phyloP scores from a whole-genome alignment of 2,888 invertebrate genomes.

The Selenia dentaria region DNA sequence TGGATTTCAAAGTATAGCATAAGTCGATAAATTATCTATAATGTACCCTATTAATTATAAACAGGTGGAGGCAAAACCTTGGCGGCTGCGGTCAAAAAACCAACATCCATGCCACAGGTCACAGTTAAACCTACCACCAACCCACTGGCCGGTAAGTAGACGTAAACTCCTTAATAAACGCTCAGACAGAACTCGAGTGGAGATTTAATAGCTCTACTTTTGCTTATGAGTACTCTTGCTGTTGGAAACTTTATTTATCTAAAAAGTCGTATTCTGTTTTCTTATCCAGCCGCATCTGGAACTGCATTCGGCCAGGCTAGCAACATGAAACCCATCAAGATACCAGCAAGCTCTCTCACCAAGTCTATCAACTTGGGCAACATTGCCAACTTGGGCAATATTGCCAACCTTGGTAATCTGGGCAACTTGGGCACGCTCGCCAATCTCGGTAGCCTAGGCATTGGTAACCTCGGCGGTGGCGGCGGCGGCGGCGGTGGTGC shows the following conservation, averaged over 20 bases:
- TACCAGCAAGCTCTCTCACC: slow-evolving; percentile 66
- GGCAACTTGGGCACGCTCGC: slow-evolving; percentile 19
- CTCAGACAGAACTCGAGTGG: too few species aligned
- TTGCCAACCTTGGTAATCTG: slow-evolving; percentile 25
- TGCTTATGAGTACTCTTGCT: too few species aligned
- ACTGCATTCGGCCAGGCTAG: slow-evolving; percentile 71
- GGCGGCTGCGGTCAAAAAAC: slow-evolving; percentile 89
- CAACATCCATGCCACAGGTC: slow-evolving; percentile 60
- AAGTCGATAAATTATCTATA: too few species aligned
- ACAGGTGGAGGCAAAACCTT: slow-evolving; percentile 94
- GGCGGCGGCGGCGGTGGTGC: neutral
- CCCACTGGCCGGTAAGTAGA: slow-evolving; percentile 66
- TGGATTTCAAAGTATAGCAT: too few species aligned
- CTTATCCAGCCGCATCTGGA: slow-evolving; percentile 68
- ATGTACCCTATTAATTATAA: neutral
- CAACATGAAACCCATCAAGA: slow-evolving; percentile 73
- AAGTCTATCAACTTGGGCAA: slow-evolving; percentile 58
- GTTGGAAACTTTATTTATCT: too few species aligned
- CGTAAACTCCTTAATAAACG: too few species aligned
- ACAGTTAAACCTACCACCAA: slow-evolving; percentile 71
- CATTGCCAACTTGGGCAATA: slow-evolving; percentile 30
- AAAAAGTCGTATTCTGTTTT: too few species aligned
- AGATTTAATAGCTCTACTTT: too few species aligned
- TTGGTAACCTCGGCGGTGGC: slow-evolving; percentile 7
- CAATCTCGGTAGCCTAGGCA: slow-evolving; percentile 27